Percentiles rank a stretch among this genome's conserved stretches.
These are phyloP conservation scores for Tetheella fluctuosa DNA, from an alignment of 2,888 invertebrate genomes.

Conservation along the genomic window DNA sequence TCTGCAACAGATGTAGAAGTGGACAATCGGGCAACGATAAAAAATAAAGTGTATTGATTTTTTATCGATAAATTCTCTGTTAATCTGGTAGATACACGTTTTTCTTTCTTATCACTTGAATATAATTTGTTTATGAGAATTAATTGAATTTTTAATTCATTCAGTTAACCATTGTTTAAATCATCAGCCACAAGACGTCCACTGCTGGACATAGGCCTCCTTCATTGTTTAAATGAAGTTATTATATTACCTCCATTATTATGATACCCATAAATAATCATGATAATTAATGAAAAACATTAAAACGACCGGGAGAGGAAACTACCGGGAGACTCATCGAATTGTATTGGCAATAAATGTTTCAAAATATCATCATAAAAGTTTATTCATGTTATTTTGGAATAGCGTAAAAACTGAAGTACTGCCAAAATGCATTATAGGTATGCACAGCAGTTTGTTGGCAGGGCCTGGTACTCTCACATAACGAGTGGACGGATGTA, in stretches of 20 bases:
- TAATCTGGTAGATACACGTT: neutral
- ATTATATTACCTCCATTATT: too few relatives aligned
- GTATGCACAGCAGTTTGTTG: neutral
- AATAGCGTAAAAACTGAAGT: neutral
- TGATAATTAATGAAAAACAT: neutral
- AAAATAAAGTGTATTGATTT: too few relatives aligned
- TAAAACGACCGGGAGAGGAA: neutral
- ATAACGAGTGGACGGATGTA: neutral
- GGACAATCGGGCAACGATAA: neutral
- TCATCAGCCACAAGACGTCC: too few relatives aligned
- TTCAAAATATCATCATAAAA: neutral
- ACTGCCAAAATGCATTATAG: slow-evolving; percentile 1
- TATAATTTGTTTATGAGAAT: too few relatives aligned
- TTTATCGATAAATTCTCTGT: too few relatives aligned
- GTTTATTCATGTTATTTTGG: neutral
- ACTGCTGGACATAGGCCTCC: too few relatives aligned
- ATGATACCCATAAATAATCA: too few relatives aligned
- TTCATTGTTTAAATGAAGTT: too few relatives aligned
- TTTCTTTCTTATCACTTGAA: neutral
- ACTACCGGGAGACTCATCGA: too few relatives aligned
- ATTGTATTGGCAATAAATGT: neutral
- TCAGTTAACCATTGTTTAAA: neutral
- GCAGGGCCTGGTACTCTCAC: neutral
- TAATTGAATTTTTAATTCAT: neutral
- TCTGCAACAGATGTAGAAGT: too few relatives aligned